Evolutionary conservation across 2,797 vertebrate genomes (phyloP).

Genomic region (Naso thynnoides): DNA sequence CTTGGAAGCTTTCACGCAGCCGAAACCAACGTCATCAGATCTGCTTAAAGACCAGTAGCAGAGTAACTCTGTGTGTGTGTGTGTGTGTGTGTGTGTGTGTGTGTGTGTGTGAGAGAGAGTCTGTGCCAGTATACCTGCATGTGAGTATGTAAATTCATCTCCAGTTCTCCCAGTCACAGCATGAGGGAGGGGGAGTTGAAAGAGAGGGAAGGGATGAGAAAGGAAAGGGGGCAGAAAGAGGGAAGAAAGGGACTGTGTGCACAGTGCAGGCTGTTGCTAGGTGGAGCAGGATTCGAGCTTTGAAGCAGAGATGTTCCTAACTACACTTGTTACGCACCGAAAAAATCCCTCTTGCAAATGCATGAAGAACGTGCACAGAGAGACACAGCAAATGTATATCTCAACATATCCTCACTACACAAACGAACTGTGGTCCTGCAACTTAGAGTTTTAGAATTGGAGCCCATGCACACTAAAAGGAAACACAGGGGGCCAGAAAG

Average conservation of each 20-base stretch:
- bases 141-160: constrained; percentile 62
- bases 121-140: constrained; percentile 51
- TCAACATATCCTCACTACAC: not conserved
- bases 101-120: constrained; percentile 22
- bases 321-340: constrained; percentile 18
- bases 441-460: constrained; percentile 7
- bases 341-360: constrained; percentile 16
- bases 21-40: constrained; percentile 65
- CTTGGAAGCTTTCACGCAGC: constrained; percentile 58
- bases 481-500: constrained; percentile 14
- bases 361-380: constrained; percentile 23
- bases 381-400: not conserved
- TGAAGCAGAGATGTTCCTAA: constrained; percentile 40
- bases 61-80: constrained; percentile 10
- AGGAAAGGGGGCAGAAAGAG: constrained; percentile 36
- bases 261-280: constrained; percentile 71
- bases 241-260: constrained; percentile 17
- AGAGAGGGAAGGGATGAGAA: constrained; percentile 40
- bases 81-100: constrained; percentile 28
- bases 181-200: constrained; percentile 33
- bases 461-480: constrained; percentile 22
- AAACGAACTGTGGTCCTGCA: constrained; percentile 16
- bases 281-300: constrained; percentile 66
- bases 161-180: constrained; percentile 69
- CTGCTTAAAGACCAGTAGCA: constrained; percentile 58